A percentile compares a stretch with the other conserved stretches of the same genome.
phyloP scores from a whole-genome alignment of 37 sponge, comb jelly and placozoan species.

The Halisarca cf. caerulea region DNA sequence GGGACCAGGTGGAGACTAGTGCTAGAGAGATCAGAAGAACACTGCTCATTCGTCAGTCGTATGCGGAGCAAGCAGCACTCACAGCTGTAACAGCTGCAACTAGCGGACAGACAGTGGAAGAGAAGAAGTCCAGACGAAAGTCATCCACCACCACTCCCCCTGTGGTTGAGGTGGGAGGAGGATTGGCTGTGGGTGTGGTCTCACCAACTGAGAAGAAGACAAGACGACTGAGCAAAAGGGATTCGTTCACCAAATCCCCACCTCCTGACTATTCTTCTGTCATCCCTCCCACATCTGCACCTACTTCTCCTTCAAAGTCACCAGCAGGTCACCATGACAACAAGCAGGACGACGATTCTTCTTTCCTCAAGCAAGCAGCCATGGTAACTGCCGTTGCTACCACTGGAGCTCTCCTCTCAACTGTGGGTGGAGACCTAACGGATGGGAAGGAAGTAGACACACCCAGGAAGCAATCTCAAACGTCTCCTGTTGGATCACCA shows the following conservation, averaged over 20 bases:
- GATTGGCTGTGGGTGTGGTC: not conserved
- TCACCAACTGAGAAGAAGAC: not conserved
- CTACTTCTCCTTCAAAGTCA: too few relatives aligned
- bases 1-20: not conserved
- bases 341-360: too few relatives aligned
- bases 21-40: conserved; percentile 1
- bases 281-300: too few relatives aligned
- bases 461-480: too few relatives aligned
- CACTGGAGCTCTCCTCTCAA: too few relatives aligned
- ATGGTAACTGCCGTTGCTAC: too few relatives aligned
- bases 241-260: not conserved
- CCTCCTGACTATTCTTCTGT: too few relatives aligned
- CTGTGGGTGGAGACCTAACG: too few relatives aligned
- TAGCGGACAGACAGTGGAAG: not conserved
- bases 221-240: not conserved
- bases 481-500: too few relatives aligned
- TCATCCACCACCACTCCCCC: not conserved
- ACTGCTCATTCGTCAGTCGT: not conserved
- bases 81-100: conserved; percentile 2
- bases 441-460: too few relatives aligned
- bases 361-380: too few relatives aligned
- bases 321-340: too few relatives aligned
- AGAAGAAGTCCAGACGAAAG: not conserved
- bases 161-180: not conserved
- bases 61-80: not conserved